Evolutionary conservation across 2,797 vertebrate genomes (phyloP), one percentile per base, ranked within the genome.

Genomic region (Sparus aurata): DNA sequence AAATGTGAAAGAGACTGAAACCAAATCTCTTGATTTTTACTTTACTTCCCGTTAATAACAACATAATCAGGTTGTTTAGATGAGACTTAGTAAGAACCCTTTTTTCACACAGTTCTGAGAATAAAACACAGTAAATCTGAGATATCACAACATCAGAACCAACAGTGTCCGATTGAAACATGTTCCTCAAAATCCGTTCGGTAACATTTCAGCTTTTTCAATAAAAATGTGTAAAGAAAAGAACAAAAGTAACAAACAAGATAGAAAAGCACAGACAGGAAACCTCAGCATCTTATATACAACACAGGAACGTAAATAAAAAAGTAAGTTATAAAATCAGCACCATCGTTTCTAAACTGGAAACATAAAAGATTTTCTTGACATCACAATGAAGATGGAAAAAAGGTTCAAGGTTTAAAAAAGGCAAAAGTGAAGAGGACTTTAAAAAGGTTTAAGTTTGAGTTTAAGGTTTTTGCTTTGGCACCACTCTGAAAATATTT

Each of bases 241-340:
- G 11, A 4, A 46, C 45, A 45, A 16, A 0, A 17, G 47, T 5
- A 4, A 45, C 18, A 17, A 23, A 64, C 3, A 15, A 34, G 5
- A 27, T 0, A 43, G 50, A 43, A 23, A 1, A 52, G 17, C 7
- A 12, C 25, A 15, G 5, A 65, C 38, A 11, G 5, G 43, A 54
- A 54, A 45, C 2, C 38, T 67, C 30, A 54, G 16, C 10, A 30
- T 15, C 20, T 50, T 62, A 61, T 46, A 18, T 62, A 50, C 50
- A 77, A 50, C 25, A 25, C 30, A 30, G 30, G 30, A 5, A 34
- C 3, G 17, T 16, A 34, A 34, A 34, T 22, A 17, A 63, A 30
- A 73, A 18, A 5, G 34, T 34, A 52, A 60, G 15, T 5, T n/a
- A n/a, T 18, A 55, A 55, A 69, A 77, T 16, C 41, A 49, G 38